A percentile compares a stretch with the other conserved stretches of the same genome.
Conservation (phyloP, 2,797 vertebrate species). For the Sebastes minor region DNA sequence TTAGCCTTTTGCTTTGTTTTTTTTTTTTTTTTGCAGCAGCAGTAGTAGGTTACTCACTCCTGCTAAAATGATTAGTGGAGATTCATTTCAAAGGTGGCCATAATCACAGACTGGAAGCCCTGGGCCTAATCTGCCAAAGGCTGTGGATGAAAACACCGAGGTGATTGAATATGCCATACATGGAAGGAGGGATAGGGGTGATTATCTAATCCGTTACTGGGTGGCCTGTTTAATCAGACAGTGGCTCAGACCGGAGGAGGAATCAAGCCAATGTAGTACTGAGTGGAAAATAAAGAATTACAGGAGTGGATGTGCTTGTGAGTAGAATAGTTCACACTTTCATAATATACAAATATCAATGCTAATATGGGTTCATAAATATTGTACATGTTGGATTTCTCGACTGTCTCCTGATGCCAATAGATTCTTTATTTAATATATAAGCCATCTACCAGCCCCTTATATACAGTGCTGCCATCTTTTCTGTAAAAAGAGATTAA, state of each 20-base stretch:
- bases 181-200: background rate
- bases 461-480: background rate
- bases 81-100: conserved; percentile 42
- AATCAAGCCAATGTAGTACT: background rate
- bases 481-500: background rate
- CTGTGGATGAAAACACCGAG: conserved; percentile 28
- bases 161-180: conserved; percentile 38
- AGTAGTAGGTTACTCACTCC: conserved; percentile 27
- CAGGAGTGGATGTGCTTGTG: background rate
- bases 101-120: conserved; percentile 33
- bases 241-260: background rate
- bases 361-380: background rate
- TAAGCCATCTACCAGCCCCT: background rate
- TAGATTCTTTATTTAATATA: background rate
- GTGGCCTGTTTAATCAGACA: conserved; percentile 24
- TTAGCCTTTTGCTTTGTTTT: conserved; percentile 11
- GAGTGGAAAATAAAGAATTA: background rate
- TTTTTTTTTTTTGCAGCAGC: background rate
- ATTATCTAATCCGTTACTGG: conserved; percentile 40
- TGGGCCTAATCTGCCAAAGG: conserved; percentile 27
- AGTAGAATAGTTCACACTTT: background rate
- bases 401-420: background rate
- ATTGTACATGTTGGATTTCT: background rate
- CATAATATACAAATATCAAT: background rate
- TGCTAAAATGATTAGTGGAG: conserved; percentile 45